Evolutionary conservation across 1,140 invertebrate genomes (phyloP), one percentile per base, ranked within the genome.

Genomic region (Procambarus clarkii): DNA sequence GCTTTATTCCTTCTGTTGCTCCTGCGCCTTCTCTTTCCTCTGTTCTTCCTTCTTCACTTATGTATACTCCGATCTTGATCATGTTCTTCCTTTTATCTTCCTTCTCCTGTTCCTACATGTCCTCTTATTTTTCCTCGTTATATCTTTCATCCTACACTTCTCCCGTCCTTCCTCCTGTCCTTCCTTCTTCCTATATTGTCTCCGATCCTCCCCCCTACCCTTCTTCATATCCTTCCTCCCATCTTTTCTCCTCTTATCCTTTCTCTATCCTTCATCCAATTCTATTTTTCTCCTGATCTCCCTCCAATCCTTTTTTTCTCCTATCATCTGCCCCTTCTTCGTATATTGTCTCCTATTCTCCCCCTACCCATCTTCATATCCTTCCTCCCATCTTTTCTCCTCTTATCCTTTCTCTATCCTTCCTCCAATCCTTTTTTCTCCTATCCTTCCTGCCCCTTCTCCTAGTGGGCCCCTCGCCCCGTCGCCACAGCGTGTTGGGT

Each of bases 401-500:
- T n/a, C n/a, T n/a, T n/a, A n/a, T n/a, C n/a, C n/a, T n/a, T n/a
- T n/a, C n/a, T n/a, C n/a, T n/a, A n/a, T n/a, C n/a, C n/a, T n/a
- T n/a, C n/a, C n/a, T n/a, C n/a, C n/a, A 54, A 5, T 11, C 50
- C 5, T 11, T 54, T 54, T 34, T 34, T 11, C 76, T 46, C 45
- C 44, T 34, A 34, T 71, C 54, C 60, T 64, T 77, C 84, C 45
- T 50, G 21, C 24, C 82, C 77, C 45, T 82, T 82, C 64, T 60
- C 74, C 58, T 80, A 46, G 34, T 46, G 13, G 45, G 46, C 69
- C 50, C 87, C 46, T 80, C 77, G 64, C n/a, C 85, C 85, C 78
- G 85, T 86, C 85, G 60, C 85, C 85, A 58, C 21, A 46, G 8
- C 74, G 21, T 78, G 85, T 78, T 78, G 58, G 85, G 85, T 74